phyloP scores from a whole-genome alignment of 2,113 vertebrate species.

The Australoheros scitulus region DNA sequence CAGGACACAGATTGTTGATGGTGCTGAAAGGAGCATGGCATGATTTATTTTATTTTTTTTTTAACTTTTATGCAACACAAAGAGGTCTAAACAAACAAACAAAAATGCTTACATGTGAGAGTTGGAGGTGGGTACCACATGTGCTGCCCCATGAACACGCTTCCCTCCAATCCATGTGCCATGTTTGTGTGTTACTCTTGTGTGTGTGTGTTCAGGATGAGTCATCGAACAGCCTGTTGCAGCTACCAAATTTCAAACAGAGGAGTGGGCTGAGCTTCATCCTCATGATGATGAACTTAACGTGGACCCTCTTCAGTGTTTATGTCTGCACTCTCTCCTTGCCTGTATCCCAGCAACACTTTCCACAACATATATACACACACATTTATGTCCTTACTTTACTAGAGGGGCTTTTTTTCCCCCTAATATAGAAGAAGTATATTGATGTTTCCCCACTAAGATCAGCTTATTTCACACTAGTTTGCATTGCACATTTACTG shows the following conservation, averaged over 20 bases:
- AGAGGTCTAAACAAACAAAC: constrained; percentile 1
- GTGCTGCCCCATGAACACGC: constrained; percentile 28
- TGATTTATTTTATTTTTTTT: constrained; percentile 34
- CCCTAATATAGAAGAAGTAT: constrained; percentile 41
- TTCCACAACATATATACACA: constrained; percentile 66
- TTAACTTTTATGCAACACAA: constrained; percentile 49
- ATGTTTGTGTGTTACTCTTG: neutral
- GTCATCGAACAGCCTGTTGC: constrained; percentile 13
- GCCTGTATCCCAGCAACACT: constrained; percentile 68
- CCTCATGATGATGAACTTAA: constrained; percentile 32
- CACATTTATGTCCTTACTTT: neutral
- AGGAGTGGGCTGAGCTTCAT: constrained; percentile 12
- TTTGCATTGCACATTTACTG: neutral
- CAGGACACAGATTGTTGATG: constrained; percentile 4
- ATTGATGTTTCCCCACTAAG: neutral
- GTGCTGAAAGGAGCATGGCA: constrained; percentile 35
- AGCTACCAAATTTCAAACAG: constrained; percentile 7
- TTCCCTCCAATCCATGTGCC: constrained; percentile 33
- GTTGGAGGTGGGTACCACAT: constrained; percentile 25
- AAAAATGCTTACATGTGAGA: constrained; percentile 25
- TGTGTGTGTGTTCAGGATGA: constrained; percentile 33
- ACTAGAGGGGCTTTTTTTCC: neutral
- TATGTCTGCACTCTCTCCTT: constrained; percentile 60
- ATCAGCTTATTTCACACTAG: neutral
- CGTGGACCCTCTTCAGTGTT: constrained; percentile 46